Evolutionary conservation across 1,140 invertebrate species (phyloP).

Genomic region (Radopholus similis): DNA sequence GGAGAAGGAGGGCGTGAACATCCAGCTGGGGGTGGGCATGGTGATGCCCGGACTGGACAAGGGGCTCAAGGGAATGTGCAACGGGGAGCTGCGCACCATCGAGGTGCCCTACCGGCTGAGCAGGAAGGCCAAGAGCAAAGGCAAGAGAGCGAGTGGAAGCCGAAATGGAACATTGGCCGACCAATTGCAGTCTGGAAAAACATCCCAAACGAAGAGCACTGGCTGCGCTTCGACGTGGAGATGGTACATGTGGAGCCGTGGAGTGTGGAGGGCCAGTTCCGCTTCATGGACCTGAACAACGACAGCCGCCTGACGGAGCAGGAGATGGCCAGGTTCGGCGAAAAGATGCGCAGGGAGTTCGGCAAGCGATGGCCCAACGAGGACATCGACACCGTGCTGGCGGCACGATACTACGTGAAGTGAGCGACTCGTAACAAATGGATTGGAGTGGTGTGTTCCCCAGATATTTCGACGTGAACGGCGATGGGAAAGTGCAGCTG

Average conservation of each 20-base stretch:
- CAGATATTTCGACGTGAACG: constrained; percentile 55
- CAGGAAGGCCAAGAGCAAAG: constrained; percentile 58
- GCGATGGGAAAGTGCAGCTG: constrained; percentile 38
- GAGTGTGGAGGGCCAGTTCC: constrained; percentile 47
- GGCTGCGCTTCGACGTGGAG: constrained; percentile 54
- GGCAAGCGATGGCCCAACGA: constrained; percentile 57
- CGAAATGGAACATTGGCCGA: neutral
- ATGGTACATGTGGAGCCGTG: constrained; percentile 52
- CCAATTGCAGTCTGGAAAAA: constrained; percentile 53
- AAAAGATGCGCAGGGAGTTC: constrained; percentile 53
- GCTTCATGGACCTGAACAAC: constrained; percentile 54
- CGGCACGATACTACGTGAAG: constrained; percentile 56
- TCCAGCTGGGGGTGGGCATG: constrained; percentile 60
- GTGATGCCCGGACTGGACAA: constrained; percentile 58
- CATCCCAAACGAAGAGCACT: constrained; percentile 58
- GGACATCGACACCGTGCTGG: constrained; percentile 57
- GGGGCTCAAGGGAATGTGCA: constrained; percentile 54
- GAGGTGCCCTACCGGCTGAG: constrained; percentile 52
- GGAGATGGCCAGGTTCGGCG: constrained; percentile 42
- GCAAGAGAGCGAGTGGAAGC: constrained; percentile 5
- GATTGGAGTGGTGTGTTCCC: constrained; percentile 6
- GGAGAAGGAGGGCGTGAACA: constrained; percentile 41
- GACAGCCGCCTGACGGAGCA: constrained; percentile 43
- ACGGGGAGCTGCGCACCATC: constrained; percentile 54
- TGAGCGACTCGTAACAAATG: constrained; percentile 10